These are phyloP conservation scores for Corynorhinus townsendii DNA, from an alignment of 2,113 vertebrate species.

Conservation along the genomic window DNA sequence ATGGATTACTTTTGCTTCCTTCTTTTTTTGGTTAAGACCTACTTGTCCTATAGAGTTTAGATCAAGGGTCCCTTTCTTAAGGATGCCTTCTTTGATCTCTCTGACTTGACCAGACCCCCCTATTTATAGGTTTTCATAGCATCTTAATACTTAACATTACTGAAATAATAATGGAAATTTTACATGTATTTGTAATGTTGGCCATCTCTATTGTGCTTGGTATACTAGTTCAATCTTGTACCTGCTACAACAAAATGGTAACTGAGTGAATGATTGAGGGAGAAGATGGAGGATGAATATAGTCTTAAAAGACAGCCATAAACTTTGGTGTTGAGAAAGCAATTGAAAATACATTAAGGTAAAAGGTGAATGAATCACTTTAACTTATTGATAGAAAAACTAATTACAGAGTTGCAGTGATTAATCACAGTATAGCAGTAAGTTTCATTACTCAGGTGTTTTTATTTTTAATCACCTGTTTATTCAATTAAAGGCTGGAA, in stretches of 20 bases:
- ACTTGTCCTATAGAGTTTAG: not conserved
- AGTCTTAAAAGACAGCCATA: not conserved
- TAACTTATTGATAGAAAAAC: conserved; percentile 22
- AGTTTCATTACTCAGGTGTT: not conserved
- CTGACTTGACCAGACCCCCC: not conserved
- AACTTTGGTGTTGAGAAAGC: not conserved
- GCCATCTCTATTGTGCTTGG: not conserved
- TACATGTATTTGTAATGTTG: not conserved
- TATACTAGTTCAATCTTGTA: not conserved
- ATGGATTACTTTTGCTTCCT: not conserved
- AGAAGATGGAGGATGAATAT: not conserved
- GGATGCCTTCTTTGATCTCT: not conserved
- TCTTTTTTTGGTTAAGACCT: not conserved
- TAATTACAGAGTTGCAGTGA: not conserved
- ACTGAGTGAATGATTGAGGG: not conserved
- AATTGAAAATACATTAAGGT: not conserved
- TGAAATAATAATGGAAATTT: conserved; percentile 17
- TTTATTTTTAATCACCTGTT: not conserved
- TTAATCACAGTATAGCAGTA: not conserved
- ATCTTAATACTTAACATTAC: not conserved
- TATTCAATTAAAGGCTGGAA: not conserved
- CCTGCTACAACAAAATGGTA: not conserved
- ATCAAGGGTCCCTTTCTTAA: not conserved
- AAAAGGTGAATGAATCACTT: conserved; percentile 23
- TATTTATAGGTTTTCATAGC: not conserved